These are phyloP conservation scores for Melanerpes aurifrons DNA, from an alignment of 2,113 vertebrate species.

Conservation along the genomic window DNA sequence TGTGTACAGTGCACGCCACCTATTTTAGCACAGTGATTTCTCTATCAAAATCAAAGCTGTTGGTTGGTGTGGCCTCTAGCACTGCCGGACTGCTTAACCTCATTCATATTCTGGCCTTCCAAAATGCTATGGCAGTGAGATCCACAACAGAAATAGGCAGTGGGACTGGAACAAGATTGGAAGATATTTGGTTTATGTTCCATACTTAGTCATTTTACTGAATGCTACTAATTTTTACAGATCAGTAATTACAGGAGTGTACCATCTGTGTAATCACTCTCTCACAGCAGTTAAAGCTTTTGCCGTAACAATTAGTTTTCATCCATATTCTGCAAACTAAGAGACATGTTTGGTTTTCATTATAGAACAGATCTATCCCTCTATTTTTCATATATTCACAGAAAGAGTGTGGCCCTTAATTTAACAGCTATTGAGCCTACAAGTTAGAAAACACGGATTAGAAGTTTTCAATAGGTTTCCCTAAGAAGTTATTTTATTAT, in stretches of 20 bases:
- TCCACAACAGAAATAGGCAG: not conserved
- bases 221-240: not conserved
- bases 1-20: fast-evolving
- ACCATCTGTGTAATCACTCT: not conserved
- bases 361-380: not conserved
- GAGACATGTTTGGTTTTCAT: not conserved
- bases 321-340: not conserved
- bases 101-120: not conserved
- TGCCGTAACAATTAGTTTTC: not conserved
- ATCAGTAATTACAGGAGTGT: not conserved
- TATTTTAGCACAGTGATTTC: not conserved
- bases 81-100: not conserved
- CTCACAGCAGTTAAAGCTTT: not conserved
- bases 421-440: not conserved
- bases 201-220: not conserved
- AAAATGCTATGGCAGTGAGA: not conserved
- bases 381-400: not conserved
- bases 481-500: not conserved
- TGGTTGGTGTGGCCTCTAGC: not conserved
- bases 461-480: not conserved
- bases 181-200: not conserved
- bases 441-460: not conserved
- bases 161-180: not conserved
- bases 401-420: not conserved
- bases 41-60: not conserved